Base-by-base conservation (phyloP, 2,888 invertebrate species). In the Sipha maydis region DNA sequence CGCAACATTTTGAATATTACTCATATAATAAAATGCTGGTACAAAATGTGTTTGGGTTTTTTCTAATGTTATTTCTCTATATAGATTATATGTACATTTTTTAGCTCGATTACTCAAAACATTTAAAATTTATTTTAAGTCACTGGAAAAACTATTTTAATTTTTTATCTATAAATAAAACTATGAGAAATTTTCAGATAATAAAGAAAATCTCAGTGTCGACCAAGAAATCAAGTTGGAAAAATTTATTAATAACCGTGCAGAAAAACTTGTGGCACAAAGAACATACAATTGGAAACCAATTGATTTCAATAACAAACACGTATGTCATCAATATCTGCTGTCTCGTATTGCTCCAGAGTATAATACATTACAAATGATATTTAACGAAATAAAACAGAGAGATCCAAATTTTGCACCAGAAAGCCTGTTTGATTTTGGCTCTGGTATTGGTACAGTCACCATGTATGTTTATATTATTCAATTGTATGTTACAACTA, bases 381-480 rank as follows among this genome's bases (percentile, higher is more conserved):
- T 97, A 83, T 94, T 98, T 73, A 93, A 93, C 76, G 97, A 98
- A 93, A 95, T 98, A 85, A 92, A 92, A 83, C 91, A 91, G 71
- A 93, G 94, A 85, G 93, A 95, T 91, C 93, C 93, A 0, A 92
- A 94, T 31, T 98, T 96, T 91, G 93, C 93, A 89, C 98, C 98
- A 0, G 92, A 93, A 89, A 94, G 95, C 89, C 94, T 97, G 90
- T 96, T 98, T 90, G 98, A 99, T 92, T 97, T 97, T 92, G 99
- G 98, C 0, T 97, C 98, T 9, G 99, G 99, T 0, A 92, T 97
- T 8, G 98, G 98, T 0, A 96, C 96, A 0, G 96, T 95, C 0
- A 94, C 95, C 85, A 98, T 98, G 98, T 93, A 91, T 91, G 91
- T 90, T 67, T 71, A 75, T 69, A 28, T 69, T 69, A 4, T 3